Evolutionary conservation across 2,113 vertebrate genomes (phyloP), one percentile per base, ranked within the genome.

Genomic region (Aspidoscelis tigris): DNA sequence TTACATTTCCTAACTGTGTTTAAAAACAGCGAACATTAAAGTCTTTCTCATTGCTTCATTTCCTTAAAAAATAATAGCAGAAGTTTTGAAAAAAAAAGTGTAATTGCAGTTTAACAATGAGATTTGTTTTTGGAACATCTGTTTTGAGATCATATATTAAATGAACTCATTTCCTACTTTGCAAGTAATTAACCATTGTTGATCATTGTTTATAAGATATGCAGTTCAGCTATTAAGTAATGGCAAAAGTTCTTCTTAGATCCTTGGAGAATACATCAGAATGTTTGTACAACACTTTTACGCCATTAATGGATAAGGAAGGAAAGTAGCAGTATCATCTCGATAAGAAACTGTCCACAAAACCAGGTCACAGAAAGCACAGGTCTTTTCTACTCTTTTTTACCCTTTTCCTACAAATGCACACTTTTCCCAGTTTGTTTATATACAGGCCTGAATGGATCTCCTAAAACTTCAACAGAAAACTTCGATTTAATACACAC

Each of bases 81-180:
- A 58, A 84, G 70, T 85, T 85, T 73, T 85, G 65, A 65, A 78
- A 78, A 85, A 85, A 77, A 84, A 85, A 80, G 69, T 74, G 79
- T 85, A 79, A 93, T 93, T 95, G 90, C 91, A 89, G 91, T 94
- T 95, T 95, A 96, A 97, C 96, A 97, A 96, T 97, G 94, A 95
- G 92, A 96, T 96, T 96, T 96, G 83, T 96, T 94, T 96, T 90
- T 90, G 93, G 96, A 80, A 96, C 97, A 97, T 98, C 97, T 98
- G 97, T 96, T 96, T 96, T 95, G 94, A 95, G 95, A 96, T 96
- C 95, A 94, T 91, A 95, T 95, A 96, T 97, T 96, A 95, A 96
- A 97, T 97, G 96, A 96, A 97, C 96, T 98, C 96, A 97, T 96
- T 97, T 96, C 96, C 96, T 95, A 94, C 92, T 87, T 96, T 95